A percentile compares a stretch with the other conserved stretches of the same genome.
Evolutionary conservation across 1,140 invertebrate genomes (phyloP).

Genomic region (Melipona quadrifasciata): DNA sequence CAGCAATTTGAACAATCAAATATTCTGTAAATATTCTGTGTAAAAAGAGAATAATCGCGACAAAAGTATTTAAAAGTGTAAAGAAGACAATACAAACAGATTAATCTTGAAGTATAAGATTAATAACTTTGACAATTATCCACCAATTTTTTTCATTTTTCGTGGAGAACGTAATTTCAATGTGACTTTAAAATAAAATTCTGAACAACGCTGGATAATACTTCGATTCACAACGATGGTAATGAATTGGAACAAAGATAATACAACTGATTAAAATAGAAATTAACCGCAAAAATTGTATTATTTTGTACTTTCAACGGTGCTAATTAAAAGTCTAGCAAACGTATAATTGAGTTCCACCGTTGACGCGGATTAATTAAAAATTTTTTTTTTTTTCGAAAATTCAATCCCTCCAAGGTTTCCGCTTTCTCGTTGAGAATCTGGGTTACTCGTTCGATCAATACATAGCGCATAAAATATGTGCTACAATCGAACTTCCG

Average conservation of each 20-base stretch:
- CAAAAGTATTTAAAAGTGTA: no score
- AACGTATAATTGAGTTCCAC: background rate
- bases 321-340: constrained; percentile 25
- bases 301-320: background rate
- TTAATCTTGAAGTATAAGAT: background rate
- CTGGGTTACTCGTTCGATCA: constrained; percentile 38
- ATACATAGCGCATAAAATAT: constrained; percentile 37
- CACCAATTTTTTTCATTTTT: background rate
- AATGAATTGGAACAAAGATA: background rate
- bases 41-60: no score
- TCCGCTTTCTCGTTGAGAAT: constrained; percentile 18
- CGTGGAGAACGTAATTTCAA: background rate
- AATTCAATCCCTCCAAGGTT: constrained; percentile 14
- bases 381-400: constrained; percentile 20
- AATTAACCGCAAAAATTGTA: background rate
- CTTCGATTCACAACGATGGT: background rate
- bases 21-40: no score
- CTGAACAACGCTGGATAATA: background rate
- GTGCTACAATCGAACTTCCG: constrained; percentile 6
- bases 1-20: no score
- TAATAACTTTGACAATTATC: background rate
- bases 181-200: background rate
- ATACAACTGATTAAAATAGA: constrained; percentile 2
- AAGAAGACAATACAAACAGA: background rate
- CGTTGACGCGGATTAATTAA: constrained; percentile 23